These are phyloP conservation scores for Aphelocoma californica DNA, from an alignment of 2,797 vertebrate species.

Conservation along the genomic window DNA sequence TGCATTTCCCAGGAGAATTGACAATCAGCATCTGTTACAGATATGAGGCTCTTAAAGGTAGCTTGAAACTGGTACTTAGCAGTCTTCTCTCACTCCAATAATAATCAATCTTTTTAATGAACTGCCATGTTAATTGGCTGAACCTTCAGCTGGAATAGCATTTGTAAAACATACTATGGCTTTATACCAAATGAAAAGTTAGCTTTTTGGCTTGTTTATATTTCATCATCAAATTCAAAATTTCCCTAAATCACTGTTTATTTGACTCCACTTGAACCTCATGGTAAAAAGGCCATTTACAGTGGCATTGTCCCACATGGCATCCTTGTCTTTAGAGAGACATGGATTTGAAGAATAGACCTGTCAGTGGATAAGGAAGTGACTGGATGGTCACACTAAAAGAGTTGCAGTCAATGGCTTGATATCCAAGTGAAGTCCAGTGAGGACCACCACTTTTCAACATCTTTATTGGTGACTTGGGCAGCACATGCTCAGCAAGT, in stretches of 20 bases:
- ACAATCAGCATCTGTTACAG: not conserved
- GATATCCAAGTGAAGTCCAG: not conserved
- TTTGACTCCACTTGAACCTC: not conserved
- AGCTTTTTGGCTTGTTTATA: not conserved
- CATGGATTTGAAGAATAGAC: not conserved
- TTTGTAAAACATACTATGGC: not conserved
- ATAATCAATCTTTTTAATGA: not conserved
- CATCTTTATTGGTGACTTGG: not conserved
- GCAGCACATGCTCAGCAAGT: not conserved
- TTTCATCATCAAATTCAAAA: not conserved
- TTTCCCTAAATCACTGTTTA: not conserved
- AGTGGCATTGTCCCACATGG: not conserved
- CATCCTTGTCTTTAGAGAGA: not conserved
- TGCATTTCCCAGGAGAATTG: not conserved
- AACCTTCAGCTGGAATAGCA: not conserved
- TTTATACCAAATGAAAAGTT: not conserved
- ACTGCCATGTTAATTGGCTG: not conserved
- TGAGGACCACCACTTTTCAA: fast-evolving
- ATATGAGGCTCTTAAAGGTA: not conserved
- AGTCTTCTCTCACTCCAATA: not conserved
- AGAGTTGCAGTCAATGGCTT: not conserved
- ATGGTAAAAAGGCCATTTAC: not conserved
- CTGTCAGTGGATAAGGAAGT: not conserved
- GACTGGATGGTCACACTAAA: not conserved
- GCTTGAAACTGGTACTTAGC: not conserved